Evolutionary conservation across 1,140 invertebrate species (phyloP).

Genomic region (Lithobius niger): DNA sequence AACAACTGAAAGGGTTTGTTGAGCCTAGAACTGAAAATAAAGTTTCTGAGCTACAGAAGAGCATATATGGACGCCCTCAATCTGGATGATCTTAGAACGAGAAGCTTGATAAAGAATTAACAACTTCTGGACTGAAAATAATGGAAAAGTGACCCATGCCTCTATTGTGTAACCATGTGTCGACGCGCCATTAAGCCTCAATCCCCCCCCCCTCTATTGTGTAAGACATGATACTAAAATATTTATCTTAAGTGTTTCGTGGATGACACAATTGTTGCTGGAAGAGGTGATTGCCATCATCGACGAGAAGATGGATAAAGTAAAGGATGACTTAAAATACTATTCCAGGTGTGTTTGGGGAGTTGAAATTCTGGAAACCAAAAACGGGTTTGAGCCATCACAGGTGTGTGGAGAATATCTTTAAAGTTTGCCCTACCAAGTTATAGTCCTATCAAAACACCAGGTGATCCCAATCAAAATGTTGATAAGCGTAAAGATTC

Average conservation of each 20-base stretch:
- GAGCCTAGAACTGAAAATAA: conserved; percentile 4
- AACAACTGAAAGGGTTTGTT: conserved; percentile 17
- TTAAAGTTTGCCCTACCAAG: conserved; percentile 23
- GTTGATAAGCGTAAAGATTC: neutral
- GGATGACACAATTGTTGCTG: conserved; percentile 34
- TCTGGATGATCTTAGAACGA: conserved; percentile 20
- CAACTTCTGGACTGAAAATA: conserved; percentile 27
- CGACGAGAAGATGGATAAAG: conserved; percentile 8
- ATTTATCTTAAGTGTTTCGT: conserved; percentile 31
- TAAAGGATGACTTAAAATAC: conserved; percentile 18
- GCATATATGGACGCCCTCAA: conserved; percentile 26
- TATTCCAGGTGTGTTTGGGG: conserved; percentile 20
- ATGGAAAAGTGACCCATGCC: conserved; percentile 27
- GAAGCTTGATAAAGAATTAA: conserved; percentile 28
- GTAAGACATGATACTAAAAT: conserved; percentile 15
- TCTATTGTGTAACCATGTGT: no score
- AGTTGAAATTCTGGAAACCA: conserved; percentile 20
- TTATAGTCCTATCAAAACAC: conserved; percentile 20
- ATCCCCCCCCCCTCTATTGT: no score
- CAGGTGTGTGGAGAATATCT: conserved; percentile 27
- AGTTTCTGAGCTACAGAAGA: conserved; percentile 29
- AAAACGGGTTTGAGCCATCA: conserved; percentile 20
- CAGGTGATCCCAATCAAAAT: conserved; percentile 22
- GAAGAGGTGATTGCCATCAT: conserved; percentile 16
- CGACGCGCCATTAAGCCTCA: no score